Evolutionary conservation across 30 jellyfish, hydroid and myxozoan genomes (phyloP), one percentile per base, ranked within the genome.

Genomic region (Aurelia coerulea): DNA sequence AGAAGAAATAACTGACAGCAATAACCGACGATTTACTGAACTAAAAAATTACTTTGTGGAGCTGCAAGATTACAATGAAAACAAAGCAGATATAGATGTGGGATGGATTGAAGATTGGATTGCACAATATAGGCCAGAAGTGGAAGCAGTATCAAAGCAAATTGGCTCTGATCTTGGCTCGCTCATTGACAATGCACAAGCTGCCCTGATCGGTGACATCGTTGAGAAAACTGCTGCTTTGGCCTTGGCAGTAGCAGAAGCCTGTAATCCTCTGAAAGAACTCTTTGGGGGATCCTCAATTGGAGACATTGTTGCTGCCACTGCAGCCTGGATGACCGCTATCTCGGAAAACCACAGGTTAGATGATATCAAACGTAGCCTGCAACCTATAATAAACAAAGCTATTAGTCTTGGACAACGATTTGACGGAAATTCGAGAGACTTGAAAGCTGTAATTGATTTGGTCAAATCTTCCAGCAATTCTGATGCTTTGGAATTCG

Each of bases 191-290:
- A 75, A 65, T 64, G 78, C 80, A 46, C 23, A 68, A 59, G 18
- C 34, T 23, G 78, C 65, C 13, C 62, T 66, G n/a, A 49, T 54
- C 49, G 75, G 65, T 54, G 93, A 74, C 31, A 62, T 52, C 35
- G 88, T 69, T 37, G 86, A 52, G 64, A 75, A 74, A 23, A 63
- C 87, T 13, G 70, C 69, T 17, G 52, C 41, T 50, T 17, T 84
- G 31, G 80, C 66, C 15, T 46, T 63, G 2, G 93, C 82, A 62
- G 46, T 75, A 39, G 87, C 83, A 42, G 93, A 74, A 31, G 93
- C 93, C 77, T 84, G 88, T 60, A 78, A 78, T 69, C 88, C 88
- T 58, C 64, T 78, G 68, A 78, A 78, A 33, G 50, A 78, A 12
- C 41, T 78, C 23, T 78, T 78, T 78, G 88, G 78, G 64, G 88